A percentile compares a stretch with the other conserved stretches of the same genome.
Evolutionary conservation across 2,888 invertebrate species (phyloP).

Genomic region (Lutraria lutraria): DNA sequence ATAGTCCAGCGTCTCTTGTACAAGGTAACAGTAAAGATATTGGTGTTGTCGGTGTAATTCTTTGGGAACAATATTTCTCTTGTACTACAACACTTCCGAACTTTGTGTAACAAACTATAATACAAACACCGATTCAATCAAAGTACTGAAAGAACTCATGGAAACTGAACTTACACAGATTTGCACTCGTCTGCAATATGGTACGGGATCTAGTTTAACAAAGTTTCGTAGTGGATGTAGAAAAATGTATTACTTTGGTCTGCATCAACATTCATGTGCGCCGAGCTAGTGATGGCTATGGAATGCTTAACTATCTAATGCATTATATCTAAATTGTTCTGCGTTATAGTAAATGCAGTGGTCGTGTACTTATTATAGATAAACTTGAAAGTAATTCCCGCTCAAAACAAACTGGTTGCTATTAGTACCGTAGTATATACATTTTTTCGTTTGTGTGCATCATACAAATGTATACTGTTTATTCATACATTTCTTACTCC

Average conservation of each 20-base stretch:
- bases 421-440: no score
- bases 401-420: no score
- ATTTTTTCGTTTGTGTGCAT: no score
- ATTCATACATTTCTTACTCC: no score
- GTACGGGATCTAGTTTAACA: not conserved
- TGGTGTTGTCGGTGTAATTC: conserved; percentile 58
- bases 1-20: conserved; percentile 76
- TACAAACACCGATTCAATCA: not conserved
- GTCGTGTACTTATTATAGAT: no score
- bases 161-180: not conserved
- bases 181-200: not conserved
- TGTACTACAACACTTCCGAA: conserved; percentile 65
- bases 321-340: not conserved
- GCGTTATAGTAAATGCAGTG: not conserved
- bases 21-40: conserved; percentile 70
- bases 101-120: conserved; percentile 61
- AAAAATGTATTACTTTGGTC: no score
- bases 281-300: no score
- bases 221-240: no score
- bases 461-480: not conserved
- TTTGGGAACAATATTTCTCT: conserved; percentile 67
- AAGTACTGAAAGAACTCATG: no score
- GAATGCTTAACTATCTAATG: no score
- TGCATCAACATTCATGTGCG: no score
- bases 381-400: no score